Conservation (phyloP, 2,113 vertebrate species). For the Leiothrix lutea region DNA sequence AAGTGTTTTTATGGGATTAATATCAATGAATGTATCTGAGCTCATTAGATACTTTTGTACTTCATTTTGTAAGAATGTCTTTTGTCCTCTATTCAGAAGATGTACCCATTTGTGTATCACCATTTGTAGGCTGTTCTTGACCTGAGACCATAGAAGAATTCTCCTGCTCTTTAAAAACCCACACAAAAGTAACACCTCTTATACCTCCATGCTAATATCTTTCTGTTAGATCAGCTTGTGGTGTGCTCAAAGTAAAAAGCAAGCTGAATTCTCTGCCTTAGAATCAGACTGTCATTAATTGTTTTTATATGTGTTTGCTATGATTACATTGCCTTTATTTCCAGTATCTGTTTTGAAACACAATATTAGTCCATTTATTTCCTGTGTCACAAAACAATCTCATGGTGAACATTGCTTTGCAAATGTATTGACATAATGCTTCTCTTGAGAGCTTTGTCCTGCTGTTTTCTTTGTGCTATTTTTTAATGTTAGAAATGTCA, state of each 20-base stretch:
- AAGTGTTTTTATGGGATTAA: constrained; percentile 4
- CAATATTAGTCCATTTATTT: constrained; percentile 48
- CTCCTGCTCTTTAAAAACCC: neutral
- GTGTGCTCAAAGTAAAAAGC: neutral
- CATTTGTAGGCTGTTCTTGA: neutral
- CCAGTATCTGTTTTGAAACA: neutral
- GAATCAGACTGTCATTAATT: neutral
- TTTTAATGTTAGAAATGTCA: neutral
- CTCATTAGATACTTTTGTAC: neutral
- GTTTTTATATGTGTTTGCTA: neutral
- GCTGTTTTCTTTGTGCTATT: neutral
- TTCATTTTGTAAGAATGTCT: neutral
- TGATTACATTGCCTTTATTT: constrained; percentile 16
- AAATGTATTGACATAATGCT: neutral
- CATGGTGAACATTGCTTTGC: constrained; percentile 4
- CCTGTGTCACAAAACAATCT: constrained; percentile 30
- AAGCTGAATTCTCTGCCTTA: neutral
- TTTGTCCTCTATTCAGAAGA: neutral
- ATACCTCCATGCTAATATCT: neutral
- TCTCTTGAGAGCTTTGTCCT: constrained; percentile 12
- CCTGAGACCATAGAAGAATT: neutral
- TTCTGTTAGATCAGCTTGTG: neutral
- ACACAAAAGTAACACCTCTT: neutral
- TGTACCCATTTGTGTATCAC: neutral
- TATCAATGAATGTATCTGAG: neutral